Percentiles rank a stretch among this genome's conserved stretches.
phyloP scores from a whole-genome alignment of 2,113 vertebrate species.

The Eulemur rufifrons region DNA sequence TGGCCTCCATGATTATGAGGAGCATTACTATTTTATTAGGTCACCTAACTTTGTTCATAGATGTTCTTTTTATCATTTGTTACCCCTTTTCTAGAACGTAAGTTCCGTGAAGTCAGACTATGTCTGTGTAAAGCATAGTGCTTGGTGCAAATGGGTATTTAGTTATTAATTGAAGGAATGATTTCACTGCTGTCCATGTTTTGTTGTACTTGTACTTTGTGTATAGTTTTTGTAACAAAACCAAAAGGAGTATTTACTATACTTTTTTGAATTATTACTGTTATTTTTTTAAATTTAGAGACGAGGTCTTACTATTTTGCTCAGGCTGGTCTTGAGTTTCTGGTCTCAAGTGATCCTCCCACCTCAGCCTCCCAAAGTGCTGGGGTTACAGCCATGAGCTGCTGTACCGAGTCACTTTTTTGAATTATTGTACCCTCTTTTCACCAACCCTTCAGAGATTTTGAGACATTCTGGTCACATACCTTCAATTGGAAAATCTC shows the following conservation, averaged over 20 bases:
- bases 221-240: neutral
- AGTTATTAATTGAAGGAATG: neutral
- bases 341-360: no score
- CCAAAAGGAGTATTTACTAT: neutral
- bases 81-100: neutral
- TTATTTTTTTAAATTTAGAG: neutral
- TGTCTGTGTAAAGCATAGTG: neutral
- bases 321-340: no score
- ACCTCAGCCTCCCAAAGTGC: no score
- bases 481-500: neutral
- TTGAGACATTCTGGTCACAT: neutral
- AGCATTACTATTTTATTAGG: neutral
- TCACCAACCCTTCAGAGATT: neutral
- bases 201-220: neutral
- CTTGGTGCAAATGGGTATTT: neutral
- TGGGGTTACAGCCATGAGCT: no score
- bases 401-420: neutral
- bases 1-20: neutral
- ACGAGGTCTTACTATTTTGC: no score
- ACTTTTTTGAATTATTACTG: neutral
- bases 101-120: neutral
- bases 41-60: neutral
- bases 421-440: neutral
- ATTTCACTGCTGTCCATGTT: neutral
- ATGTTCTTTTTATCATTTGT: neutral